A percentile compares a stretch with the other conserved stretches of the same genome.
phyloP scores from a whole-genome alignment of 2,797 vertebrate species.

The Pteronotus mesoamericanus region DNA sequence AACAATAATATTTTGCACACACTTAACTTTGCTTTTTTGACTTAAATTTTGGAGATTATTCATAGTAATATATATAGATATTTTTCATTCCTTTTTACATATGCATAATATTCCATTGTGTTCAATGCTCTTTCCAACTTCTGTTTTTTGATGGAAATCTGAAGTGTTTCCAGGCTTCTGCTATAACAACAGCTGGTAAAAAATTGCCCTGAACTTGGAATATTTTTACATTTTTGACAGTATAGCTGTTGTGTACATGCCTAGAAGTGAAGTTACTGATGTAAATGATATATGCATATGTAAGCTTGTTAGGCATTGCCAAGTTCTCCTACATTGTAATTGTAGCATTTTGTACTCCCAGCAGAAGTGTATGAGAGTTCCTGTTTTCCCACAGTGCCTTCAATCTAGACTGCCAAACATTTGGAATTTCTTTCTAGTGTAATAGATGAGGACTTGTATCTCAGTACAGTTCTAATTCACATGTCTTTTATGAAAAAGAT shows the following conservation, averaged over 20 bases:
- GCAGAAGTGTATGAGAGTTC: background rate
- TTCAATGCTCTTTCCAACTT: background rate
- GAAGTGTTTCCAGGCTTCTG: background rate
- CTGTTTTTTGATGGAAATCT: background rate
- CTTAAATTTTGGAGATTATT: background rate
- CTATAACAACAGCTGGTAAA: background rate
- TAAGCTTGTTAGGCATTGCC: background rate
- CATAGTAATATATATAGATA: background rate
- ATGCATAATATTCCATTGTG: background rate
- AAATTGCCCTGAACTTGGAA: background rate
- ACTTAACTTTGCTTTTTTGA: background rate
- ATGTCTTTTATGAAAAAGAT: background rate
- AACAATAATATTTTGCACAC: background rate
- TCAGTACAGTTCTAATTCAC: background rate
- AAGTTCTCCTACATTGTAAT: background rate
- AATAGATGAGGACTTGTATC: background rate
- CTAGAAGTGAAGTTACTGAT: background rate
- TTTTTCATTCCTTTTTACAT: background rate
- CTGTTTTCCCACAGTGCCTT: background rate
- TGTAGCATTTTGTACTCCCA: background rate
- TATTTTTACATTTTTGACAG: background rate
- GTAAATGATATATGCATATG: background rate
- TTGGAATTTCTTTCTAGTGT: background rate
- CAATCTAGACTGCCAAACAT: background rate
- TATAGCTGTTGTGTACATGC: background rate